phyloP scores from a whole-genome alignment of 53 echinoderm and acorn worm genomes.

The Arbacia lixula region DNA sequence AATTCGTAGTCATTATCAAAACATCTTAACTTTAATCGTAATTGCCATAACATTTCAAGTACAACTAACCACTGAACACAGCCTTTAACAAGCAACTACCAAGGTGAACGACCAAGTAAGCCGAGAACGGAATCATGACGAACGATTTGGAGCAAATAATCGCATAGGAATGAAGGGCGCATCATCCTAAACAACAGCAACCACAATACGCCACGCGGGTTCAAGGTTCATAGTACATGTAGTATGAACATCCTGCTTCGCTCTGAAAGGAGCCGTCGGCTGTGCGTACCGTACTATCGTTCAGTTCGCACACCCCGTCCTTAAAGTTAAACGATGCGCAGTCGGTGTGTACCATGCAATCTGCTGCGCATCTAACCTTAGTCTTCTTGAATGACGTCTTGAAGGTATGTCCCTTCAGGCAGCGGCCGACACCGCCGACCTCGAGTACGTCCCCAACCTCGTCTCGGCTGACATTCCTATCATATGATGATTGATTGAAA shows the following conservation, averaged over 20 bases:
- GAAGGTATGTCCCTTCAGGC: constrained; percentile 1
- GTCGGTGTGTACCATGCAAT: not conserved
- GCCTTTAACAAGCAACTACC: too few species aligned
- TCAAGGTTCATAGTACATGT: constrained; percentile 10
- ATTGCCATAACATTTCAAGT: too few species aligned
- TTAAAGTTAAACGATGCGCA: constrained; percentile 26
- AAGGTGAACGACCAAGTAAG: too few species aligned
- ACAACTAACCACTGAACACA: too few species aligned
- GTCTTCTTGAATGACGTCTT: not conserved
- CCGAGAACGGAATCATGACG: too few species aligned
- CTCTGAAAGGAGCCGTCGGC: constrained; percentile 1
- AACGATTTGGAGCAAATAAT: too few species aligned
- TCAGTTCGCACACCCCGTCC: constrained; percentile 27
- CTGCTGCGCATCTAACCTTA: constrained; percentile 10
- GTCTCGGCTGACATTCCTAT: not conserved
- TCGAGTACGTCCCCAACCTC: not conserved
- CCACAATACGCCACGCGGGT: too few species aligned
- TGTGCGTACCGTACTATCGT: constrained; percentile 7
- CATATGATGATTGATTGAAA: not conserved
- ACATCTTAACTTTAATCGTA: too few species aligned
- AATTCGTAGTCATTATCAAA: too few species aligned
- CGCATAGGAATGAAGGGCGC: too few species aligned
- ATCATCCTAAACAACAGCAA: too few species aligned
- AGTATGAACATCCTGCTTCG: constrained; percentile 23
- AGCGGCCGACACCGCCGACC: not conserved